A percentile compares a stretch with the other conserved stretches of the same genome.
phyloP scores from a whole-genome alignment of 1,140 invertebrate genomes.

The Sycobia sp. region DNA sequence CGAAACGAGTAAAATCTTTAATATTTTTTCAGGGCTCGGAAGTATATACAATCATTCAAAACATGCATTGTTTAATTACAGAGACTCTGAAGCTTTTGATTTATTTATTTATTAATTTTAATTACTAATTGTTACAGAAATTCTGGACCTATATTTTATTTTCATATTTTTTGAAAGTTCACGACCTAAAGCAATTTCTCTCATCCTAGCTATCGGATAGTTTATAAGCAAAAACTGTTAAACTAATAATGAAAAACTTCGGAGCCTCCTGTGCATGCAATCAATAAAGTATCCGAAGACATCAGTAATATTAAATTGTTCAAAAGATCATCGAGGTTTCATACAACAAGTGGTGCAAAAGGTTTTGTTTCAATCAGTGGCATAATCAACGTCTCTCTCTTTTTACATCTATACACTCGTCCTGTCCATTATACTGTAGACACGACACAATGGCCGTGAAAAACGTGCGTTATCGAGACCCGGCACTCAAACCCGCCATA shows the following conservation, averaged over 20 bases:
- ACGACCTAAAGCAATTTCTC: too few species aligned
- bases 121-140: too few species aligned
- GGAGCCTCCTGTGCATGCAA: conserved; percentile 25
- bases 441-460: conserved; percentile 1
- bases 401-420: conserved; percentile 40
- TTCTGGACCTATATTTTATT: too few species aligned
- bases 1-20: conserved; percentile 33
- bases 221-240: too few species aligned
- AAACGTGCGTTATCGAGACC: conserved; percentile 9
- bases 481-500: conserved; percentile 4
- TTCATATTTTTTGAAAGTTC: too few species aligned
- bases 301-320: conserved; percentile 32
- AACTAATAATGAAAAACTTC: conserved; percentile 18
- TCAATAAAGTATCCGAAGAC: conserved; percentile 34
- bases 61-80: conserved; percentile 25
- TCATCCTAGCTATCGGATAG: too few species aligned
- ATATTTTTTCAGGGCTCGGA: conserved; percentile 29
- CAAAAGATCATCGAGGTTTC: conserved; percentile 35
- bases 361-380: conserved; percentile 30
- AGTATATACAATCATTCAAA: conserved; percentile 36
- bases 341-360: conserved; percentile 38
- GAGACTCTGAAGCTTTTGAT: conserved; percentile 29
- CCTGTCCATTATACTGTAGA: conserved; percentile 12
- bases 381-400: conserved; percentile 34
- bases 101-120: too few species aligned